Percentiles rank a stretch among this genome's conserved stretches.
phyloP scores from a whole-genome alignment of 2,797 vertebrate species.

The Fringilla coelebs region DNA sequence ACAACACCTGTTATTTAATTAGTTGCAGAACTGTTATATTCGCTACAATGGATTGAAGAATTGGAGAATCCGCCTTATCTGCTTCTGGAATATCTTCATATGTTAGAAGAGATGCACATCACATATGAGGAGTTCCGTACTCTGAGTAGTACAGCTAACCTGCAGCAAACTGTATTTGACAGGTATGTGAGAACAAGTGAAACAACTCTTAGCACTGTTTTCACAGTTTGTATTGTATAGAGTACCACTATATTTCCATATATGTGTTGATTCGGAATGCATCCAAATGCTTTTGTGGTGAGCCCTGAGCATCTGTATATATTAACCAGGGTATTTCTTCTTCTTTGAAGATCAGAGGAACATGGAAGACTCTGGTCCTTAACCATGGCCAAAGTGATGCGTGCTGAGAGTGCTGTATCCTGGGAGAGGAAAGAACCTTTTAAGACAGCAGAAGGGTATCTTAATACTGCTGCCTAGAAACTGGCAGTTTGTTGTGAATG shows the following conservation, averaged over 20 bases:
- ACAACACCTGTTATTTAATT: not conserved
- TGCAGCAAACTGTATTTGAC: slow-evolving; percentile 82
- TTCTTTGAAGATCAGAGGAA: slow-evolving; percentile 81
- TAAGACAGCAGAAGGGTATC: slow-evolving; percentile 82
- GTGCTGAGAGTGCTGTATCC: slow-evolving; percentile 54
- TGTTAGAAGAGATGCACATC: slow-evolving; percentile 81
- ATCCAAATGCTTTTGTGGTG: not conserved
- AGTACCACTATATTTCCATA: not conserved
- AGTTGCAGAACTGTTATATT: slow-evolving; percentile 90
- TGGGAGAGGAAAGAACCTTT: slow-evolving; percentile 78
- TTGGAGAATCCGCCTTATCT: slow-evolving; percentile 75
- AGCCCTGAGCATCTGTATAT: not conserved
- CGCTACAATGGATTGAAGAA: slow-evolving; percentile 92
- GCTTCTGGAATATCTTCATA: slow-evolving; percentile 78
- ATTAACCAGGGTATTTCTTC: not conserved
- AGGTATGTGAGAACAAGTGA: slow-evolving; percentile 74
- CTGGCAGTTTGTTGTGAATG: not conserved
- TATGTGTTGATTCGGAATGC: not conserved
- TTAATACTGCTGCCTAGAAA: not conserved
- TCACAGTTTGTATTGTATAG: not conserved
- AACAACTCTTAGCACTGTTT: not conserved
- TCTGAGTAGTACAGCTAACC: slow-evolving; percentile 39
- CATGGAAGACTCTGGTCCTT: slow-evolving; percentile 91
- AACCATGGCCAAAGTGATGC: slow-evolving; percentile 83
- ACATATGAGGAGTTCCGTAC: slow-evolving; percentile 70